Evolutionary conservation across 2,888 invertebrate genomes (phyloP), one percentile per base, ranked within the genome.

Genomic region (Boloria euphrosyne): DNA sequence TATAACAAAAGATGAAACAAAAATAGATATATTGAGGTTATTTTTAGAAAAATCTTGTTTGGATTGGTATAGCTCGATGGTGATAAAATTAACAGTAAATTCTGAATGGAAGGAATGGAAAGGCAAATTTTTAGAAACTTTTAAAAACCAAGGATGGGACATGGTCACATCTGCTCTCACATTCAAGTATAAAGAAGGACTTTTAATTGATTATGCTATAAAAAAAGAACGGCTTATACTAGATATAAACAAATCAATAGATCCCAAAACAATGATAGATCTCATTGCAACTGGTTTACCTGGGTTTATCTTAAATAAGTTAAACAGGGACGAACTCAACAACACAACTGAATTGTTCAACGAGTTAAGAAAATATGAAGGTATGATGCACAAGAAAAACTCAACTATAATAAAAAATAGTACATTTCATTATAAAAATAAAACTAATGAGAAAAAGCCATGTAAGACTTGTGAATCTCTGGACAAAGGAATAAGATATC

Each of bases 181-280:
- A 3, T 80, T 70, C 62, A 78, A 73, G 55, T 78, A 76, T 66
- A 49, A 73, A 66, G 38, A 14, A 10, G 78, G 78, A 5, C 75
- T 76, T 0, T 71, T 79, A 59, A 16, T 78, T 13, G 76, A 80
- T 5, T 79, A 78, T 75, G 75, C 78, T 0, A 14, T 75, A 17
- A 78, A 71, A 71, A 78, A 79, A 63, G 67, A 67, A 38, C 59
- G n/a, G 60, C 54, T 57, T 13, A 22, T 61, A 52, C 14, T 63
- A 31, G 64, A 67, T 13, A 47, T 67, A 1, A 64, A 7, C 3
- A 66, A 43, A n/a, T 7, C 49, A 46, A 66, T 66, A 13, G 57
- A 66, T 51, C 50, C 27, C 5, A 3, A 7, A 2, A 68, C 62
- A 7, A n/a, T 65, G 3, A 52, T 67, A 1, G 43, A 61, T 49